Evolutionary conservation across 2,113 vertebrate species (phyloP), one percentile per base, ranked within the genome.

Genomic region (Nannospalax galili): DNA sequence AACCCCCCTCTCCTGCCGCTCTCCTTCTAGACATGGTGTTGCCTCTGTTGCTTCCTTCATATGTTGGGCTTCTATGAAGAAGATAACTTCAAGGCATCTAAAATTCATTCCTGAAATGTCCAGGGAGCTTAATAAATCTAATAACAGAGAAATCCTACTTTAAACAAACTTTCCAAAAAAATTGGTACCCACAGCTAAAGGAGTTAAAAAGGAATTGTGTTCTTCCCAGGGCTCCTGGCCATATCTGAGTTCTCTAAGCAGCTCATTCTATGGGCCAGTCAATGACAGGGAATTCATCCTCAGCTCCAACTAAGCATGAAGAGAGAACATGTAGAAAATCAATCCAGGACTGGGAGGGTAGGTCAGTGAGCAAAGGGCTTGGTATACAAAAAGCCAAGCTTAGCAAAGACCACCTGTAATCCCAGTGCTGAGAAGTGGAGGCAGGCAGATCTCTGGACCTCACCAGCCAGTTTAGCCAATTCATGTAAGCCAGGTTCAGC

Each of bases 121-220:
- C 64, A 84, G 60, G 72, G 91, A 93, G 45, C 20, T 60, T 79
- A 81, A 64, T 84, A 89, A 80, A 90, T 24, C 73, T 28, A 92
- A 67, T 24, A 82, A 45, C 37, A 81, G 56, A 88, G n/a, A 89
- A 81, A 62, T 52, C 62, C 81, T 78, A 80, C 85, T 81, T 77
- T n/a, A 22, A 92, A 35, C 69, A 48, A 87, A 92, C 6, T 28
- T 45, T 48, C 1, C 6, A 90, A 80, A 93, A 88, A 94, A 86
- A 20, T 64, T 45, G 8, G 58, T 40, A 79, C 32, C 79, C 60
- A 14, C 20, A 58, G 37, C 22, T 32, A 60, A 45, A 35, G 48
- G 22, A 28, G 16, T 45, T 56, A 48, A 1, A 37, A n/a, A 70
- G 4, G 80, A 35, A 30, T 15, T 20, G 10, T n/a, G 10, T n/a